A percentile compares a stretch with the other conserved stretches of the same genome.
These are phyloP conservation scores for Notothenia coriiceps DNA, from an alignment of 2,113 vertebrate genomes.

Conservation along the genomic window DNA sequence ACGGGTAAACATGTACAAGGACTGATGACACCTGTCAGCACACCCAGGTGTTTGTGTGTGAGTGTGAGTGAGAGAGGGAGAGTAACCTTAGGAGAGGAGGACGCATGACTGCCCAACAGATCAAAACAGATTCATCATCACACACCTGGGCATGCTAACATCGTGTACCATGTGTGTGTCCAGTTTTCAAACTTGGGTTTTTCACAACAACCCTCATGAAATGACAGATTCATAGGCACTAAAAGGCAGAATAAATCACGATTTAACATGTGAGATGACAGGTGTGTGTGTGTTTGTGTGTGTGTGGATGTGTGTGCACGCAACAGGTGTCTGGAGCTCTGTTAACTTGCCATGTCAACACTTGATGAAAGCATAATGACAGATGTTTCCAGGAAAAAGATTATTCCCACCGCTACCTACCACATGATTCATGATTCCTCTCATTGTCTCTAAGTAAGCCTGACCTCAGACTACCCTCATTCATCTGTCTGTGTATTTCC, in stretches of 20 bases:
- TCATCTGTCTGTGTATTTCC: background rate
- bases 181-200: conserved; percentile 18
- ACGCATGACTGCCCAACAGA: conserved; percentile 66
- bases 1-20: conserved; percentile 48
- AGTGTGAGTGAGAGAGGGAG: background rate
- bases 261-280: too few relatives aligned
- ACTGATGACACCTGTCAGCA: conserved; percentile 58
- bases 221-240: background rate
- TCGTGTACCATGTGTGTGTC: conserved; percentile 12
- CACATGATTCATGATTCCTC: background rate
- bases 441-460: background rate
- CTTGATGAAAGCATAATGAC: conserved; percentile 31
- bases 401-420: background rate
- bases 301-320: too few relatives aligned
- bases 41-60: conserved; percentile 25
- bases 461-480: background rate
- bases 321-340: conserved; percentile 2
- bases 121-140: conserved; percentile 67
- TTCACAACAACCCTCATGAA: conserved; percentile 21
- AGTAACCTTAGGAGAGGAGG: conserved; percentile 52
- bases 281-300: conserved; percentile 27
- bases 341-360: conserved; percentile 3
- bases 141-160: conserved; percentile 61
- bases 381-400: conserved; percentile 19
- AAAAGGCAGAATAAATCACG: conserved; percentile 3